These are phyloP conservation scores for Oryzias woworae DNA, from an alignment of 2,113 vertebrate genomes.

Conservation along the genomic window DNA sequence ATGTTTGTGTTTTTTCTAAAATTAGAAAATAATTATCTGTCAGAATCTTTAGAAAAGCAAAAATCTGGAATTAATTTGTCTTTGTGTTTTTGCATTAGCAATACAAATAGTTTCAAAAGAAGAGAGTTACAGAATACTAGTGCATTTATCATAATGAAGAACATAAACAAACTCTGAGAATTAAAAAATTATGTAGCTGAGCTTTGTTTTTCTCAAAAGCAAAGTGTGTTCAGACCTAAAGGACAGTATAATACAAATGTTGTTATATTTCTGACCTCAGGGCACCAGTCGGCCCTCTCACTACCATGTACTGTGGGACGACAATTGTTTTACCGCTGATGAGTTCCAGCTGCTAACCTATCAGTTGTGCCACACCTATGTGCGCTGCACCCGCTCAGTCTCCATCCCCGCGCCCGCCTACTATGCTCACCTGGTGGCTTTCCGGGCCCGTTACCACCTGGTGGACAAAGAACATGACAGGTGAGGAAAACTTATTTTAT, in stretches of 20 bases:
- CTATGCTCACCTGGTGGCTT: slow-evolving; percentile 98
- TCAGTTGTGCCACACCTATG: slow-evolving; percentile 99
- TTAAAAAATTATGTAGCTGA: too few relatives aligned
- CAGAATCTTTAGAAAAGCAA: too few relatives aligned
- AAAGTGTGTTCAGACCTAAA: neutral
- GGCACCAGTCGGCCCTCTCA: slow-evolving; percentile 98
- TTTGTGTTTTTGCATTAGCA: too few relatives aligned
- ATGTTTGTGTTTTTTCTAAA: too few relatives aligned
- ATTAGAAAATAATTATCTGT: too few relatives aligned
- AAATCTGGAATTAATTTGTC: too few relatives aligned
- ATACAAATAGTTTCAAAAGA: too few relatives aligned
- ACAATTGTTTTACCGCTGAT: slow-evolving; percentile 98
- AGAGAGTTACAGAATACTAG: too few relatives aligned
- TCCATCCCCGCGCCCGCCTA: slow-evolving; percentile 99
- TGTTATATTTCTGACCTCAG: slow-evolving; percentile 61
- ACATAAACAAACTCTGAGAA: too few relatives aligned
- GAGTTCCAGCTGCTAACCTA: slow-evolving; percentile 99
- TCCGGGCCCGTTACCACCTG: slow-evolving; percentile 97
- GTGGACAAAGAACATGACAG: slow-evolving; percentile 99
- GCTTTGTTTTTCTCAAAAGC: too few relatives aligned
- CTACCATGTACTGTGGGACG: slow-evolving; percentile 99
- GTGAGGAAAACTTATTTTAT: slow-evolving; percentile 63
- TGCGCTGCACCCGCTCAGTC: slow-evolving; percentile 97
- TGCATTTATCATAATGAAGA: too few relatives aligned
- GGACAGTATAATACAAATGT: neutral